phyloP scores from a whole-genome alignment of 1,140 invertebrate genomes.

The Palaemon carinicauda region DNA sequence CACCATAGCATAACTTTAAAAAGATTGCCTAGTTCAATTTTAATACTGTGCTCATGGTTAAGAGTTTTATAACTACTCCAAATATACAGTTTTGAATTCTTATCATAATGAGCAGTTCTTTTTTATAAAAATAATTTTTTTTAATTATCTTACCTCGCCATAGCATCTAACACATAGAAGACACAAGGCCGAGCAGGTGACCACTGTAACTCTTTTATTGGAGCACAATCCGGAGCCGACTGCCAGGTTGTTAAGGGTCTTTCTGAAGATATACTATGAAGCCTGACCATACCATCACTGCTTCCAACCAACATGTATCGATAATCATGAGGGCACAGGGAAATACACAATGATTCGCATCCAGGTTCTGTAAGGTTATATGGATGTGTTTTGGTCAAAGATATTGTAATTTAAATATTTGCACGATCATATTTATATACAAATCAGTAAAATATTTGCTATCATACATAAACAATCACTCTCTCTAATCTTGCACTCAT shows the following conservation, averaged over 20 bases:
- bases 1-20: too few relatives aligned
- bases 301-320: constrained; percentile 71
- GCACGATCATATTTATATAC: neutral
- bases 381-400: neutral
- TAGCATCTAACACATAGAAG: constrained; percentile 70
- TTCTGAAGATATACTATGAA: constrained; percentile 66
- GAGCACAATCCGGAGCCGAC: constrained; percentile 62
- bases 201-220: constrained; percentile 69
- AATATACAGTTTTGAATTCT: too few relatives aligned
- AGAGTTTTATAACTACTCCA: too few relatives aligned
- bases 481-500: too few relatives aligned
- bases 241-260: constrained; percentile 69
- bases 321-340: constrained; percentile 69
- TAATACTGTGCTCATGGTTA: too few relatives aligned
- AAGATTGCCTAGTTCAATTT: too few relatives aligned
- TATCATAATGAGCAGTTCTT: neutral
- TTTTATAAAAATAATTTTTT: neutral
- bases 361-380: constrained; percentile 30
- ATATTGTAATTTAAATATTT: too few relatives aligned
- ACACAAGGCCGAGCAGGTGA: constrained; percentile 70
- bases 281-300: constrained; percentile 68
- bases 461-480: neutral
- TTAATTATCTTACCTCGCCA: constrained; percentile 64
- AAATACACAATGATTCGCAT: constrained; percentile 63
- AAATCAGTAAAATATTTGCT: neutral